Evolutionary conservation across 2,797 vertebrate species (phyloP).

Genomic region (Furcifer pardalis): DNA sequence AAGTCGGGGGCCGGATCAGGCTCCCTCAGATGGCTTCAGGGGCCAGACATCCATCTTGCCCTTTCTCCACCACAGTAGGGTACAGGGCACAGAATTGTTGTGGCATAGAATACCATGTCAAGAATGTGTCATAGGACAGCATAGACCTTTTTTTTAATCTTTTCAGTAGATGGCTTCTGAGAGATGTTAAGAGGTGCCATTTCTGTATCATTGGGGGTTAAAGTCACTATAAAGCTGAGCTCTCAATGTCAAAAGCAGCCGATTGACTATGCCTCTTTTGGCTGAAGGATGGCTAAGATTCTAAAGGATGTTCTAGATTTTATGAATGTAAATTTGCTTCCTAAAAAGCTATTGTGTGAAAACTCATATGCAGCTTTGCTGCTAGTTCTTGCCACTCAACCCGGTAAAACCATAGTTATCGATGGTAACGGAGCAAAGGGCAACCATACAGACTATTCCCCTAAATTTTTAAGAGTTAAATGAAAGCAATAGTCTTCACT

Average conservation of each 20-base stretch:
- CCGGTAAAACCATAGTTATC: background rate
- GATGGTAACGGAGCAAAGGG: background rate
- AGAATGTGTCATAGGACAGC: slow-evolving; percentile 2
- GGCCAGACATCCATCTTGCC: too few species aligned
- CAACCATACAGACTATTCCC: background rate
- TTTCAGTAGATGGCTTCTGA: slow-evolving; percentile 4
- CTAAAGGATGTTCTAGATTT: slow-evolving; percentile 54
- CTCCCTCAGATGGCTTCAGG: too few species aligned
- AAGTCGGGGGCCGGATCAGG: too few species aligned
- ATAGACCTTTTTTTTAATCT: slow-evolving; percentile 24
- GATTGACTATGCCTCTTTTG: slow-evolving; percentile 24
- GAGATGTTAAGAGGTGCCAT: background rate
- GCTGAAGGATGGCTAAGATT: slow-evolving; percentile 51
- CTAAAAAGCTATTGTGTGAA: background rate
- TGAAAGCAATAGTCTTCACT: slow-evolving; percentile 7
- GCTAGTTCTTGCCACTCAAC: background rate
- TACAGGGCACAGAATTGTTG: slow-evolving; percentile 1
- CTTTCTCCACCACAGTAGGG: too few species aligned
- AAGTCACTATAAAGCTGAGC: slow-evolving; percentile 26
- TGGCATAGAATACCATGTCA: background rate
- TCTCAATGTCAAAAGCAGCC: slow-evolving; percentile 37
- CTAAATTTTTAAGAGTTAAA: slow-evolving; percentile 44
- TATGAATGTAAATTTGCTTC: slow-evolving; percentile 35
- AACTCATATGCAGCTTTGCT: slow-evolving; percentile 4
- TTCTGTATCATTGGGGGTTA: slow-evolving; percentile 1